A percentile compares a stretch with the other conserved stretches of the same genome.
Conservation (phyloP, 1,140 invertebrate species). For the Bombus terrestris region DNA sequence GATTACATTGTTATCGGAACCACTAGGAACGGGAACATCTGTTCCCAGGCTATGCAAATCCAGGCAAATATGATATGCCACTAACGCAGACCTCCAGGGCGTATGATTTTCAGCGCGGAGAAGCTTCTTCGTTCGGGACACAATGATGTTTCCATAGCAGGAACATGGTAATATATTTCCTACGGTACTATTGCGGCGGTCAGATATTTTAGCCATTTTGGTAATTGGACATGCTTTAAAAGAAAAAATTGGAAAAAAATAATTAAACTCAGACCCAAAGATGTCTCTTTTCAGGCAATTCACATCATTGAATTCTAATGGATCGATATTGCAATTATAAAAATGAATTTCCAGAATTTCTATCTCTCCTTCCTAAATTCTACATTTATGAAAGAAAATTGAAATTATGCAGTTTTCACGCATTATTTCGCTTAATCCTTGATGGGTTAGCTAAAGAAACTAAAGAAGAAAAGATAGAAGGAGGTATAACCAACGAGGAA, state of each 20-base stretch:
- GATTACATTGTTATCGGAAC: conserved; percentile 15
- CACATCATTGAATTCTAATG: background rate
- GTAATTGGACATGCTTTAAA: background rate
- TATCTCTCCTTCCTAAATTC: background rate
- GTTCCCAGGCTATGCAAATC: conserved; percentile 10
- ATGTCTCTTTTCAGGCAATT: background rate
- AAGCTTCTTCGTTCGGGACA: background rate
- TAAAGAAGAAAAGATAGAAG: background rate
- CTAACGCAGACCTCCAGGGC: conserved; percentile 8
- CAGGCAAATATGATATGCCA: conserved; percentile 18
- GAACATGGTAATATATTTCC: background rate
- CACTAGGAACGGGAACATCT: background rate
- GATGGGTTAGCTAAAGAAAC: background rate
- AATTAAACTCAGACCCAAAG: background rate
- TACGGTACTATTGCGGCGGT: background rate
- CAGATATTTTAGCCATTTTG: background rate
- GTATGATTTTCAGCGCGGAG: background rate
- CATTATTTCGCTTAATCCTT: background rate
- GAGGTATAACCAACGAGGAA: background rate
- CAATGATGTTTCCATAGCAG: background rate
- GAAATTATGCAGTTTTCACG: background rate
- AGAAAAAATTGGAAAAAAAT: background rate
- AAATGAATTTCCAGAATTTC: background rate
- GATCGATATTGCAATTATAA: background rate
- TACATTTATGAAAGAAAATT: no score